Percentiles rank a stretch among this genome's conserved stretches.
Conservation (phyloP, 2,888 invertebrate genomes). For the Galeopsomyia nigrocyanea region DNA sequence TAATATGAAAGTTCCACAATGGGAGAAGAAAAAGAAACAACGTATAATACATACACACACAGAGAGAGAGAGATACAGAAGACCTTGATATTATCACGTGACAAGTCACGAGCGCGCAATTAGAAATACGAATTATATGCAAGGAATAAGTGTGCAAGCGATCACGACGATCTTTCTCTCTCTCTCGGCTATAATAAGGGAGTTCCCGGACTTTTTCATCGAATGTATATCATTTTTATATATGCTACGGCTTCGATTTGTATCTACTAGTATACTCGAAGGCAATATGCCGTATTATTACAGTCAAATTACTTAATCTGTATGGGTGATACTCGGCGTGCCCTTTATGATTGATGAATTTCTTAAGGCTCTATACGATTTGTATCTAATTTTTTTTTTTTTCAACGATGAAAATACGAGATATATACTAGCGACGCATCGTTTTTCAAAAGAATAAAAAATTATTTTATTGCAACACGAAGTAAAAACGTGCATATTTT, state of each 20-base stretch:
- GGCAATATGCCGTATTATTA: slow-evolving; percentile 23
- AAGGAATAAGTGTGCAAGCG: slow-evolving; percentile 14
- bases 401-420: no score
- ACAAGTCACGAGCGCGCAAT: slow-evolving; percentile 48
- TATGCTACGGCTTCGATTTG: slow-evolving; percentile 6
- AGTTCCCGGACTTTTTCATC: slow-evolving; percentile 19
- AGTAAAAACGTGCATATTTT: neutral
- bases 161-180: slow-evolving; percentile 16
- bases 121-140: slow-evolving; percentile 46
- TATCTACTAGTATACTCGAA: slow-evolving; percentile 15
- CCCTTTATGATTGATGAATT: no score
- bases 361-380: no score
- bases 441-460: no score
- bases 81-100: slow-evolving; percentile 49
- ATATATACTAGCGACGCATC: no score
- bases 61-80: slow-evolving; percentile 37
- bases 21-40: slow-evolving; percentile 29
- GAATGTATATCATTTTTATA: slow-evolving; percentile 25
- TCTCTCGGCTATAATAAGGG: neutral
- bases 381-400: no score
- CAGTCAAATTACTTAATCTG: slow-evolving; percentile 39
- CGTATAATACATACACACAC: no score
- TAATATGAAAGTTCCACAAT: slow-evolving; percentile 39
- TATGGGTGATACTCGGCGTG: neutral
- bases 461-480: no score